Conservation (phyloP, 2,888 invertebrate genomes). For the Ophion ventricosus region DNA sequence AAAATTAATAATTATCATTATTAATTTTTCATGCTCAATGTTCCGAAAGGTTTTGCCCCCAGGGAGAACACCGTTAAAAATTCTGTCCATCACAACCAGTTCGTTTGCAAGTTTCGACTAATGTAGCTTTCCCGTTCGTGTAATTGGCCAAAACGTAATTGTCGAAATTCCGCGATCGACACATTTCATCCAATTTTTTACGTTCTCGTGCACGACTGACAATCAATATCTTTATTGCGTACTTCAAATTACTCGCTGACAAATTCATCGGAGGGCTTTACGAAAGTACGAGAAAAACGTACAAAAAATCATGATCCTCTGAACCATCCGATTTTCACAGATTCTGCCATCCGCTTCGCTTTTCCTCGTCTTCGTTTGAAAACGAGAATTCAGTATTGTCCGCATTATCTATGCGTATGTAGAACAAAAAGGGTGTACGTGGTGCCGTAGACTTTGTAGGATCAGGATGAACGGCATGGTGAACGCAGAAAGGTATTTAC, state of each 20-base stretch:
- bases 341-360: not conserved
- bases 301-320: not conserved
- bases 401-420: not conserved
- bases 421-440: not conserved
- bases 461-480: not conserved
- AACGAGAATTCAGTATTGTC: not conserved
- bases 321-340: not conserved
- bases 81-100: too few species aligned
- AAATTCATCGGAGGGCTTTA: not conserved
- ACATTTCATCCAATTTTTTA: too few species aligned
- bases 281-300: not conserved
- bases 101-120: too few species aligned
- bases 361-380: not conserved
- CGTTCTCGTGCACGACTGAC: not conserved
- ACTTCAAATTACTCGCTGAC: not conserved
- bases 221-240: not conserved
- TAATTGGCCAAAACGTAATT: too few species aligned
- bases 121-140: too few species aligned
- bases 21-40: too few species aligned
- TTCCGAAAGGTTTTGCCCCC: too few species aligned
- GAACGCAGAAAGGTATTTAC: conserved; percentile 6
- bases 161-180: too few species aligned
- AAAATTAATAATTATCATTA: too few species aligned
- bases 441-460: not conserved
- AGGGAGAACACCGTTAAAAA: too few species aligned